phyloP scores from a whole-genome alignment of 2,797 vertebrate species.

The Enteromius argenteus region DNA sequence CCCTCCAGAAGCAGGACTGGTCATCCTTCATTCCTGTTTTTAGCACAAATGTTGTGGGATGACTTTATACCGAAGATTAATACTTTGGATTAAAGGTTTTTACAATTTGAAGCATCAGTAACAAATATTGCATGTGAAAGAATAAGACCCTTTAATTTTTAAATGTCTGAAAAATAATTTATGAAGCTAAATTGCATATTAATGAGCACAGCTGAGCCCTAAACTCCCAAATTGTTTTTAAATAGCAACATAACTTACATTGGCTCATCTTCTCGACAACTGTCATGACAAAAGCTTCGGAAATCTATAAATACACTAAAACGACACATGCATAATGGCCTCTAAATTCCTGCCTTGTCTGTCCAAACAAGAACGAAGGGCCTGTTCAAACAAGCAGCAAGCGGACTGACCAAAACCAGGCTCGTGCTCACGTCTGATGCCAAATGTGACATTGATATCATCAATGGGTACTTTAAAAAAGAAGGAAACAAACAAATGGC shows the following conservation, averaged over 20 bases:
- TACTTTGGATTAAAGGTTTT: neutral
- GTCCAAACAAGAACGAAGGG: constrained; percentile 12
- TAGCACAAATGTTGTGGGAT: neutral
- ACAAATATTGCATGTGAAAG: neutral
- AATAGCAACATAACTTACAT: constrained; percentile 5
- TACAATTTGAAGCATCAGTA: neutral
- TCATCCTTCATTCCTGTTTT: neutral
- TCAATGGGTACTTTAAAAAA: constrained; percentile 31
- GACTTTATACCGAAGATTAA: neutral
- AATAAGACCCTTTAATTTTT: neutral
- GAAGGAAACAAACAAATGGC: constrained; percentile 4
- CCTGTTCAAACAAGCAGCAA: constrained; percentile 33
- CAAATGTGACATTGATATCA: constrained; percentile 18
- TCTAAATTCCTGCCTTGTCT: constrained; percentile 16
- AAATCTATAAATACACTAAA: constrained; percentile 37
- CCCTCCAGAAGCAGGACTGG: neutral
- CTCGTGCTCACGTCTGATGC: constrained; percentile 1
- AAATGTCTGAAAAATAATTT: neutral
- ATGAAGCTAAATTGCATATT: neutral
- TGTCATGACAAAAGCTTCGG: constrained; percentile 30
- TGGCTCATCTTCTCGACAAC: neutral
- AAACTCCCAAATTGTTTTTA: constrained; percentile 13
- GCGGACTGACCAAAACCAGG: neutral
- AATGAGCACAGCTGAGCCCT: constrained; percentile 5
- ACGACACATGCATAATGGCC: constrained; percentile 11